phyloP scores from a whole-genome alignment of 2,797 vertebrate genomes.

The Paguma larvata region DNA sequence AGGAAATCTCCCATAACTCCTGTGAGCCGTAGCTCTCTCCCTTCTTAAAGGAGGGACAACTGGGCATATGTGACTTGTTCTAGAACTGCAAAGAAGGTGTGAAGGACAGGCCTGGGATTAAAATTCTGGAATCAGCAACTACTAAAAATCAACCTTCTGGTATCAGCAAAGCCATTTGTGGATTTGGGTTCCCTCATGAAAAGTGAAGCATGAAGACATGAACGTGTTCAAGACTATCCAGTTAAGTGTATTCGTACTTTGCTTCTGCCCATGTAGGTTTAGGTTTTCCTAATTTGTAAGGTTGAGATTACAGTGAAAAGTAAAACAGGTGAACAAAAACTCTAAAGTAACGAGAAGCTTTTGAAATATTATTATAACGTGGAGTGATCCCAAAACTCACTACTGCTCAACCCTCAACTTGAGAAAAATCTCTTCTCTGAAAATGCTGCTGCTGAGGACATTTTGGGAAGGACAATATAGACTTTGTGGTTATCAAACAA shows the following conservation, averaged over 20 bases:
- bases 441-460: neutral
- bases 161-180: neutral
- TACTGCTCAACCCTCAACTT: neutral
- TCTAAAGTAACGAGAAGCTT: neutral
- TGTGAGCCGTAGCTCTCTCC: neutral
- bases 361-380: neutral
- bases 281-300: neutral
- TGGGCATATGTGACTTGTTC: neutral
- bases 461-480: neutral
- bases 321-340: neutral
- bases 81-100: neutral
- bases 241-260: neutral
- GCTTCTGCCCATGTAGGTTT: neutral
- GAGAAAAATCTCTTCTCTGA: neutral
- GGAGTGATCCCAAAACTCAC: neutral
- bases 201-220: neutral
- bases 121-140: neutral
- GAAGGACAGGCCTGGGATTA: neutral
- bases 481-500: conserved; percentile 32
- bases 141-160: conserved; percentile 2
- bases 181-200: neutral
- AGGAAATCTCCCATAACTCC: neutral
- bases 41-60: neutral
- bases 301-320: neutral
- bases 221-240: conserved; percentile 14